phyloP scores from a whole-genome alignment of 2,113 vertebrate genomes.

The Cynocephalus volans region DNA sequence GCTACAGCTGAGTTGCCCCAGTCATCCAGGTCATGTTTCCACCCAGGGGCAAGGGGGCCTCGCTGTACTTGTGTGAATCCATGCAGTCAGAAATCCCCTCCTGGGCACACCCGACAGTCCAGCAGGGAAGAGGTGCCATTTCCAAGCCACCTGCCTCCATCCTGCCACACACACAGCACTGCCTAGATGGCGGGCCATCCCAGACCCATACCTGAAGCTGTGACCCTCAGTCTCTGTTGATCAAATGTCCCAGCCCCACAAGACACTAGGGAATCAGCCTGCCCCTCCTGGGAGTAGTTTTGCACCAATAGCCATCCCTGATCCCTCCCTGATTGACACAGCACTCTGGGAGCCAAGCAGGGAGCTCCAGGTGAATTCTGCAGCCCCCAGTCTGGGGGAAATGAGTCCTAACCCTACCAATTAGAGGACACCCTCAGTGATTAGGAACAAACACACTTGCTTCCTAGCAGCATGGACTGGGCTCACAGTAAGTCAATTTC shows the following conservation, averaged over 20 bases:
- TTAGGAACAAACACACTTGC: background rate
- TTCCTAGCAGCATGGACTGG: background rate
- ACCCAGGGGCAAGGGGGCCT: background rate
- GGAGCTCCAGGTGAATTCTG: background rate
- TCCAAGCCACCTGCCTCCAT: background rate
- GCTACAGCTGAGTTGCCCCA: background rate
- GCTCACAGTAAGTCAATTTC: background rate
- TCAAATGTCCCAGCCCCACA: background rate
- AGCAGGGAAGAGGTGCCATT: background rate
- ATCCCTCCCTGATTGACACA: background rate
- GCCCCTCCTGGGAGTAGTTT: background rate
- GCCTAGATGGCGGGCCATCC: background rate
- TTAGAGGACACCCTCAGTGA: background rate
- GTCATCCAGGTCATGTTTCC: background rate
- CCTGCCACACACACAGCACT: too few relatives aligned
- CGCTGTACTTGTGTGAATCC: background rate
- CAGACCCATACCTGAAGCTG: background rate
- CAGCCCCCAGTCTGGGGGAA: accelerated
- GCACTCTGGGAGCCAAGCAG: background rate
- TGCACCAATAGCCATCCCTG: background rate
- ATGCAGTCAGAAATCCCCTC: background rate
- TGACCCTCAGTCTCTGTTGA: background rate
- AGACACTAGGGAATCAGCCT: background rate
- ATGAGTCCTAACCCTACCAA: accelerated
- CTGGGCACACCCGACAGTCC: accelerated